These are phyloP conservation scores for Tragulus kanchil DNA, from an alignment of 2,113 vertebrate species.

Conservation along the genomic window DNA sequence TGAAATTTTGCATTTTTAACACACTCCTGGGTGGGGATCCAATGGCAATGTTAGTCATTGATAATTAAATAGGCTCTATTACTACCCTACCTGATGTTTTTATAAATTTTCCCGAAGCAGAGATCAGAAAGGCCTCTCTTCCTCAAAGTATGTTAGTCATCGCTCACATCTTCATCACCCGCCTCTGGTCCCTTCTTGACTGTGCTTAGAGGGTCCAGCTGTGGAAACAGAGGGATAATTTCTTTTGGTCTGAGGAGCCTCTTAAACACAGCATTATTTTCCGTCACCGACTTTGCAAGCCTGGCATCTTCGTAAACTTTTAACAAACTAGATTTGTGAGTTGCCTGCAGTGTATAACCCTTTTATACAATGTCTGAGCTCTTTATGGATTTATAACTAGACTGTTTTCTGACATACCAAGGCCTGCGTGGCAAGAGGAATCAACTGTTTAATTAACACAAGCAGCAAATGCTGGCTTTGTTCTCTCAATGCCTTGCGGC, in stretches of 20 bases:
- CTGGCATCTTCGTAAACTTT: constrained; percentile 78
- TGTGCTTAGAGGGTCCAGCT: not conserved
- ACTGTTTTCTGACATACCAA: constrained; percentile 82
- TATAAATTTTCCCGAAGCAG: constrained; percentile 83
- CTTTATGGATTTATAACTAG: constrained; percentile 87
- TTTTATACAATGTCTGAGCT: constrained; percentile 81
- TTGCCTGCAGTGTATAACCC: constrained; percentile 72
- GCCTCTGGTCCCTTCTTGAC: constrained; percentile 51
- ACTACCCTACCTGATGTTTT: constrained; percentile 85
- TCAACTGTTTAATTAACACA: constrained; percentile 93
- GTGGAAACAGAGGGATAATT: not conserved
- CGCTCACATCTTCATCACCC: constrained; percentile 59
- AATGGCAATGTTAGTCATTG: too few relatives aligned
- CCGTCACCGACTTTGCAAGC: constrained; percentile 57
- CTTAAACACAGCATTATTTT: constrained; percentile 45
- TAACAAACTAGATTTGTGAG: constrained; percentile 78
- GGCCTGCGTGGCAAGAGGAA: constrained; percentile 85
- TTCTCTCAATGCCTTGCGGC: constrained; percentile 87
- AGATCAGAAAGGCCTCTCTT: constrained; percentile 66
- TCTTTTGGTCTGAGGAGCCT: constrained; percentile 15
- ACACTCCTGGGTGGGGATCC: too few relatives aligned
- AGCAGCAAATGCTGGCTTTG: constrained; percentile 86
- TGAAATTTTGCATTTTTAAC: not conserved
- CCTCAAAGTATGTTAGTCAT: constrained; percentile 67
- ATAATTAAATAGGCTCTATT: constrained; percentile 87